A percentile compares a stretch with the other conserved stretches of the same genome.
Conservation (phyloP, 2,113 vertebrate genomes). For the Sander lucioperca region DNA sequence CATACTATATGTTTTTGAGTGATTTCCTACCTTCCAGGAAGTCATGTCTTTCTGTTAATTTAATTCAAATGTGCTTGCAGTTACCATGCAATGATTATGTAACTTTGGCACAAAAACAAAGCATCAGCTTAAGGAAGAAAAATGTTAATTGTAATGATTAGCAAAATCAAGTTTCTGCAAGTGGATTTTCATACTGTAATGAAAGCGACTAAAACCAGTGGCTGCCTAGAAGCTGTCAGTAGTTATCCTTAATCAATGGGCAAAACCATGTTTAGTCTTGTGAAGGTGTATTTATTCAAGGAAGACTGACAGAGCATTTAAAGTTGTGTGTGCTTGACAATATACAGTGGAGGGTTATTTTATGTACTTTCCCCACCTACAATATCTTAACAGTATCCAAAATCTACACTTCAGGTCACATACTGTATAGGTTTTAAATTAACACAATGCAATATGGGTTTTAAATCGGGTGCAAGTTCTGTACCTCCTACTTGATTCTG, state of each 20-base stretch:
- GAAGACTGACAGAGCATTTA: neutral
- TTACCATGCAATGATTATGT: neutral
- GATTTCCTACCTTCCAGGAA: neutral
- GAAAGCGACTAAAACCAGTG: conserved; percentile 4
- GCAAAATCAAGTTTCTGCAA: neutral
- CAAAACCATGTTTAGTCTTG: neutral
- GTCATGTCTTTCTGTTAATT: neutral
- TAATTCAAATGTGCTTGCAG: no score
- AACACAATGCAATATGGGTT: neutral
- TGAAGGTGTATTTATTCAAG: neutral
- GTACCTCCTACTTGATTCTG: conserved; percentile 19
- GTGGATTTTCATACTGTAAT: neutral
- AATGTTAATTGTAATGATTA: neutral
- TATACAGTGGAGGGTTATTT: conserved; percentile 6
- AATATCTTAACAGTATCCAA: neutral
- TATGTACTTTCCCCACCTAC: neutral
- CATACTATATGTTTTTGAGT: neutral
- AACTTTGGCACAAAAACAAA: conserved; percentile 8
- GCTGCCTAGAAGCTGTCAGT: conserved; percentile 19
- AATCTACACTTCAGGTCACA: neutral
- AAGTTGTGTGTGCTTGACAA: neutral
- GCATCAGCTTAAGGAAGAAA: neutral
- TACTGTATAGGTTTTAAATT: neutral
- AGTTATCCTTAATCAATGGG: conserved; percentile 21
- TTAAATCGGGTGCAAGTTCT: conserved; percentile 10